Evolutionary conservation across 2,797 vertebrate genomes (phyloP).

Genomic region (Halcyon smyrnensis): DNA sequence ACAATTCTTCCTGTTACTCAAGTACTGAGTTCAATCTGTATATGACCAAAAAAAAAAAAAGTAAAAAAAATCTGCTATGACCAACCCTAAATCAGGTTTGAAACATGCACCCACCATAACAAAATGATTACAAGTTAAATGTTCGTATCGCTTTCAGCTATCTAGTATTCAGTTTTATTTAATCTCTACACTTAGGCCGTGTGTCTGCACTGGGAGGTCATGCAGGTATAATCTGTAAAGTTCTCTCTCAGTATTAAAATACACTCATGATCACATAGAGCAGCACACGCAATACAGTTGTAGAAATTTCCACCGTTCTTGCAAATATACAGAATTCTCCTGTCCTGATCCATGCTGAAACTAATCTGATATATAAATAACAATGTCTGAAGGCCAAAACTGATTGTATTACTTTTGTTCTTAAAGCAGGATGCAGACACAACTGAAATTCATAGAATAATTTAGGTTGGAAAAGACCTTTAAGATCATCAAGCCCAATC

Average conservation of each 20-base stretch:
- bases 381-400: background rate
- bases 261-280: background rate
- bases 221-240: background rate
- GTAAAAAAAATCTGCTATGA: background rate
- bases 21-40: background rate
- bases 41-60: background rate
- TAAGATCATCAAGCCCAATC: too few species aligned
- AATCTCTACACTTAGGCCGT: background rate
- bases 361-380: background rate
- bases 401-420: background rate
- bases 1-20: background rate
- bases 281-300: background rate
- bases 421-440: background rate
- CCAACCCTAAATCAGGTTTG: too few species aligned
- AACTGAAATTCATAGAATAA: background rate
- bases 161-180: background rate
- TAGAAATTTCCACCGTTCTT: background rate
- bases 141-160: background rate
- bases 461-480: too few species aligned
- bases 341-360: background rate
- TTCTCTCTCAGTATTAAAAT: background rate
- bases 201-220: background rate
- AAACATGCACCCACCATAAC: background rate
- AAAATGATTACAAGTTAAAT: background rate
- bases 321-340: background rate